Conservation (phyloP, 2,113 vertebrate genomes). For the Sclerurus mexicanus region DNA sequence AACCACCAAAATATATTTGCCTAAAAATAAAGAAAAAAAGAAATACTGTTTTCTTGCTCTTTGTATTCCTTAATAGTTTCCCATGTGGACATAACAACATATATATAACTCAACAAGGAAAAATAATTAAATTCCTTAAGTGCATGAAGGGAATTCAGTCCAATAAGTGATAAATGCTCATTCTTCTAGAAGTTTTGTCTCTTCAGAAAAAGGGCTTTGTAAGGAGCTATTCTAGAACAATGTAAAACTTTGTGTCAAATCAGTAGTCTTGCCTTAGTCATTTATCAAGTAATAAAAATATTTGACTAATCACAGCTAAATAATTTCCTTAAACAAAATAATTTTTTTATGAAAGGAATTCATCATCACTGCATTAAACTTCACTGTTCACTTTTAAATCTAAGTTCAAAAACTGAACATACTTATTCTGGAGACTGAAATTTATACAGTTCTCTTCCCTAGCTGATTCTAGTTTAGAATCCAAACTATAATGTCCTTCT, state of each 20-base stretch:
- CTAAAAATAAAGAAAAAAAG: too few relatives aligned
- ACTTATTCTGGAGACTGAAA: neutral
- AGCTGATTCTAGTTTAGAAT: neutral
- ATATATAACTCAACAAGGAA: neutral
- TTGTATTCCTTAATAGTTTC: neutral
- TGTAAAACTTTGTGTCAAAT: neutral
- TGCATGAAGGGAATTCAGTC: neutral
- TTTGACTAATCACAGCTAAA: neutral
- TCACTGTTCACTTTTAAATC: neutral
- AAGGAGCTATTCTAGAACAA: neutral
- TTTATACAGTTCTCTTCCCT: neutral
- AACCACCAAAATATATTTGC: neutral
- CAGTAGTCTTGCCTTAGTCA: neutral
- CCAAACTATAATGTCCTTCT: neutral
- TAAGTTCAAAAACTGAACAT: neutral
- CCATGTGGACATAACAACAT: neutral
- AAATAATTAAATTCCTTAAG: neutral
- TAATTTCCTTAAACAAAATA: neutral
- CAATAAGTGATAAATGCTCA: neutral
- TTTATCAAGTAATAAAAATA: neutral
- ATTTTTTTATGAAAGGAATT: neutral
- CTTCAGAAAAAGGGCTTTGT: neutral
- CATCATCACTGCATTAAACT: neutral
- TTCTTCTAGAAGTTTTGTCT: neutral
- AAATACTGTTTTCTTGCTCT: neutral